Base-by-base conservation (phyloP, 1,140 invertebrate species). In the Aleiodes sp. region DNA sequence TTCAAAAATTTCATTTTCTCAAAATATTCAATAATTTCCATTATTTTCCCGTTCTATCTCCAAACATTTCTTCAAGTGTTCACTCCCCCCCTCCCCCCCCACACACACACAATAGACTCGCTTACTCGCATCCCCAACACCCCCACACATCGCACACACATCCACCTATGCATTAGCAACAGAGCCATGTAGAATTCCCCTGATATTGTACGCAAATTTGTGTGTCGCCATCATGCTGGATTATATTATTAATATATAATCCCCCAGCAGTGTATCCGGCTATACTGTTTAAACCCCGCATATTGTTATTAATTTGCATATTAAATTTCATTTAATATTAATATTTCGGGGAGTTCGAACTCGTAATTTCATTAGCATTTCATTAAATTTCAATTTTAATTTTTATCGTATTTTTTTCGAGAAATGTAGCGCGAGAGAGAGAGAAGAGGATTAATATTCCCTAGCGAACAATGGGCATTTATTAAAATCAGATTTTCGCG, bases 221-320 rank as follows among this genome's bases (percentile, higher is more conserved):
- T 19, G 60, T 46, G 19, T 64, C 62, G 39, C 62, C 62, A 46
- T 64, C 37, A 39, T 26, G 35, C n/a, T n/a, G 62, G 28, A 39
- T 64, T 64, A 64, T 64, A 64, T 62, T 37, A 64, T 64, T 64
- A 64, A 64, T 64, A 64, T 64, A 64, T 46, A 64, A 64, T 64
- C 37, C 62, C 62, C 12, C 31, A 21, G n/a, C 19, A 8, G 46
- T 56, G 39, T 64, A 46, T 64, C 35, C 62, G 26, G 37, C n/a
- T 43, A 39, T 64, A 10, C 62, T 24, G 43, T 64, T 62, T 37
- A 64, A 28, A 21, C 33, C 35, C 14, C 26, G 12, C 35, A 39
- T 64, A 64, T 41, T 41, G 21, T 39, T 64, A 64, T 64, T 41
- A 41, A 64, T 64, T 46, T 46, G 21, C 35, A 64, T 64, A 59